Evolutionary conservation across 2,888 invertebrate genomes (phyloP), one percentile per base, ranked within the genome.

Genomic region (Taphrorychus bicolor): DNA sequence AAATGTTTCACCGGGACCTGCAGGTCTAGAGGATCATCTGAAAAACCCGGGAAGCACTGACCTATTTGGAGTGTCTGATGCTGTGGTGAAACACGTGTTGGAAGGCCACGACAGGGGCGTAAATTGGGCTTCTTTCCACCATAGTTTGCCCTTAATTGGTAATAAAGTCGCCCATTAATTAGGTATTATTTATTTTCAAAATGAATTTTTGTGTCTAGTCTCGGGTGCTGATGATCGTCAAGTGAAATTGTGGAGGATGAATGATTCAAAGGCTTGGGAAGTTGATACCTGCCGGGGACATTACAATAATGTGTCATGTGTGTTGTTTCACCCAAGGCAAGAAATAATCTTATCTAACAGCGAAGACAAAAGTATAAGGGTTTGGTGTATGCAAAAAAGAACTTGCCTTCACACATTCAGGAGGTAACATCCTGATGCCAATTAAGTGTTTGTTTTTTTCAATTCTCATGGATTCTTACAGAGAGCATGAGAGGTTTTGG

Each of bases 281-380:
- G 95, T 99, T 48, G 99, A 99, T 83, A 97, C 98, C 0, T 99
- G 98, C 76, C 90, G 99, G n/a, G 99, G 99, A 0, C 99, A 99
- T 82, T 99, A 98, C 86, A 97, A 98, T 86, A 99, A 99, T 82
- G 98, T 99, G 1, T 98, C 98, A 0, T 98, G 98, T 79, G 97
- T 94, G 0, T 83, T 97, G 49, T 99, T 99, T 84, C 98, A 99
- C 84, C 98, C 99, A 0, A 87, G 97, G 16, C 96, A 98, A 81
- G 99, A 99, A 79, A 85, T 98, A 23, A 95, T 99, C 70, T 84
- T 99, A 49, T 97, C 97, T 24, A 98, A 99, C 84, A 94, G 98
- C 16, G 99, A 99, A 83, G 98, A 99, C 84, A 97, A 95, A 82
- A 95, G 94, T 79, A 97, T 99, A 75, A 87, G 98, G 0, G 97